Conservation (phyloP, 2,113 vertebrate genomes). For the Orthonyx spaldingii region DNA sequence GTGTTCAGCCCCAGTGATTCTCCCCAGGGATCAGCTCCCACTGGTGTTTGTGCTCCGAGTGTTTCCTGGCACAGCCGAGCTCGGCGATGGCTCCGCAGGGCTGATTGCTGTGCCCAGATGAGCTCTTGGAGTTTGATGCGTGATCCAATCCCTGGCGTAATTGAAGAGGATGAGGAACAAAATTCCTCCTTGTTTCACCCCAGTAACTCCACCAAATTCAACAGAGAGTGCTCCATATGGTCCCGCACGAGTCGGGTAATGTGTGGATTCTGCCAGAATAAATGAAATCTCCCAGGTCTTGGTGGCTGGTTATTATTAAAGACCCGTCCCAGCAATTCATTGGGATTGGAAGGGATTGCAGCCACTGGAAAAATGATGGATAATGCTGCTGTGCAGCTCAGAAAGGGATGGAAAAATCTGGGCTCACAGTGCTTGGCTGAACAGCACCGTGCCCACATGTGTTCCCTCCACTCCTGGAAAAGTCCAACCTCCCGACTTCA, state of each 20-base stretch:
- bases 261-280: conserved; percentile 61
- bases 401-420: conserved; percentile 28
- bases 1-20: background rate
- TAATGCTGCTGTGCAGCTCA: background rate
- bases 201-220: conserved; percentile 60
- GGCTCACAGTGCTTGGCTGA: background rate
- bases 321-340: conserved; percentile 50
- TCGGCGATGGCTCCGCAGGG: conserved; percentile 30
- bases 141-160: conserved; percentile 49
- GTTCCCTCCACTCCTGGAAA: background rate
- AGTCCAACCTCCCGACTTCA: background rate
- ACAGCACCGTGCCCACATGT: background rate
- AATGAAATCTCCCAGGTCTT: conserved; percentile 65
- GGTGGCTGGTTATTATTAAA: conserved; percentile 52
- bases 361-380: conserved; percentile 56
- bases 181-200: conserved; percentile 65
- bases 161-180: conserved; percentile 58
- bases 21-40: background rate
- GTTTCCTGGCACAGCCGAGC: conserved; percentile 21
- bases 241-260: conserved; percentile 59
- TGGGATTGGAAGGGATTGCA: conserved; percentile 40
- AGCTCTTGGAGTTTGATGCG: conserved; percentile 58
- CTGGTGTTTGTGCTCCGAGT: background rate
- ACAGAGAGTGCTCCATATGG: conserved; percentile 71
- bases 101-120: conserved; percentile 60